These are phyloP conservation scores for Callionymus lyra DNA, from an alignment of 2,113 vertebrate species.

Conservation along the genomic window DNA sequence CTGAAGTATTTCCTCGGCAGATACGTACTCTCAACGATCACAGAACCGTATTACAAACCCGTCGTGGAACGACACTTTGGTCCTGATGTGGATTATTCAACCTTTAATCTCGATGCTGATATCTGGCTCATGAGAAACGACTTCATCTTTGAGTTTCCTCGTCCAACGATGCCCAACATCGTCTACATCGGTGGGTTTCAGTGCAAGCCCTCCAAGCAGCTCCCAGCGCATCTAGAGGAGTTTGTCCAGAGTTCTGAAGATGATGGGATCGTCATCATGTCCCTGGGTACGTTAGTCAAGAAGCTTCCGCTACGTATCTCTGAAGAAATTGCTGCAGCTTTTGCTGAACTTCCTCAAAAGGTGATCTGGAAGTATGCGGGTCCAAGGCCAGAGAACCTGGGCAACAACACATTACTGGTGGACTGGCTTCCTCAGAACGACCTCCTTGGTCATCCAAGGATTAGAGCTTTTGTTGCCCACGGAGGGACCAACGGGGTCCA, in stretches of 20 bases:
- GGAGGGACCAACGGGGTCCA: slow-evolving; percentile 62
- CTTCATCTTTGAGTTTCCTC: slow-evolving; percentile 60
- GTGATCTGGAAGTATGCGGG: slow-evolving; percentile 59
- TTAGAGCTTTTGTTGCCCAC: slow-evolving; percentile 53
- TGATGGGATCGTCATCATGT: slow-evolving; percentile 59
- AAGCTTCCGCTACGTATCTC: slow-evolving; percentile 36
- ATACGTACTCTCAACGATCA: slow-evolving; percentile 4
- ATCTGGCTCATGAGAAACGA: slow-evolving; percentile 65
- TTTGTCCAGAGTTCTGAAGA: slow-evolving; percentile 58
- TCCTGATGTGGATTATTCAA: slow-evolving; percentile 47
- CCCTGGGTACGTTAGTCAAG: slow-evolving; percentile 48
- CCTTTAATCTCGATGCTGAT: slow-evolving; percentile 53
- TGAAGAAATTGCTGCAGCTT: slow-evolving; percentile 59
- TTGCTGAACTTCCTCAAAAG: slow-evolving; percentile 59
- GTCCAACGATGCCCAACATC: slow-evolving; percentile 51
- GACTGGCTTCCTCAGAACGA: slow-evolving; percentile 64
- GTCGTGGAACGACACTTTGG: slow-evolving; percentile 54
- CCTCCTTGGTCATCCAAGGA: slow-evolving; percentile 61
- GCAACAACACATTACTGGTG: slow-evolving; percentile 58
- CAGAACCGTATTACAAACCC: slow-evolving; percentile 45
- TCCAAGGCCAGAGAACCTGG: slow-evolving; percentile 43
- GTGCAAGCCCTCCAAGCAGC: slow-evolving; percentile 34
- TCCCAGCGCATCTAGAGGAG: slow-evolving; percentile 36
- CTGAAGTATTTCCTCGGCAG: slow-evolving; percentile 24
- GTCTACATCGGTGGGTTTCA: slow-evolving; percentile 53